Evolutionary conservation across 2,113 vertebrate species (phyloP).

Genomic region (Ceyx margarethae): DNA sequence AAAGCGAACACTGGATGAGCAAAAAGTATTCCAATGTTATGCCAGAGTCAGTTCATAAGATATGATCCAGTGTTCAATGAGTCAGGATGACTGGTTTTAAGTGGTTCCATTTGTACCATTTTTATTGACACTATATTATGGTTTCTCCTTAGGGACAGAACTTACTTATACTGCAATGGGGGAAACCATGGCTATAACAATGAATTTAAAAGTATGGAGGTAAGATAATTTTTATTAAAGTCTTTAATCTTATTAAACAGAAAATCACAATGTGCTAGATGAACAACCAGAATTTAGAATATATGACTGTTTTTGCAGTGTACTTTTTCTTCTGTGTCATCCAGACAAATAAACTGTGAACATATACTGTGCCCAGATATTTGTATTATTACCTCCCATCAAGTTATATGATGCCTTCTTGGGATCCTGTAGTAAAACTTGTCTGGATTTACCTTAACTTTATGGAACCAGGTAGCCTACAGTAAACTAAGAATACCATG

Average conservation of each 20-base stretch:
- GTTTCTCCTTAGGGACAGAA: conserved; percentile 59
- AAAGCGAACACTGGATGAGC: background rate
- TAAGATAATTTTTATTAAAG: conserved; percentile 54
- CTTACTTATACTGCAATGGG: conserved; percentile 75
- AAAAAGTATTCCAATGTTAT: background rate
- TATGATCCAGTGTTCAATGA: background rate
- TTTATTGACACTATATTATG: background rate
- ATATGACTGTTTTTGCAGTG: background rate
- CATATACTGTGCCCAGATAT: background rate
- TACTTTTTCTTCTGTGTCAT: background rate
- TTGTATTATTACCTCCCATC: background rate
- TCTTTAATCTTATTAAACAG: background rate
- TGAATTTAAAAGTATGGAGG: conserved; percentile 92
- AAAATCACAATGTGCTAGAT: background rate
- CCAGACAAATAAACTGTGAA: background rate
- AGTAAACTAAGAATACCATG: background rate
- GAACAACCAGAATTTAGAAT: background rate
- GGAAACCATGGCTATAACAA: conserved; percentile 95
- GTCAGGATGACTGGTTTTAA: background rate
- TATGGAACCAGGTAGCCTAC: background rate
- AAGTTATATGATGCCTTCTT: background rate
- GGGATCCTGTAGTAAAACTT: background rate
- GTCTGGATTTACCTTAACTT: background rate
- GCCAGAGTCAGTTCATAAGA: background rate
- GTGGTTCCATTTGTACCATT: background rate